Conservation (phyloP, 2,113 vertebrate genomes). For the Anhinga rufa region DNA sequence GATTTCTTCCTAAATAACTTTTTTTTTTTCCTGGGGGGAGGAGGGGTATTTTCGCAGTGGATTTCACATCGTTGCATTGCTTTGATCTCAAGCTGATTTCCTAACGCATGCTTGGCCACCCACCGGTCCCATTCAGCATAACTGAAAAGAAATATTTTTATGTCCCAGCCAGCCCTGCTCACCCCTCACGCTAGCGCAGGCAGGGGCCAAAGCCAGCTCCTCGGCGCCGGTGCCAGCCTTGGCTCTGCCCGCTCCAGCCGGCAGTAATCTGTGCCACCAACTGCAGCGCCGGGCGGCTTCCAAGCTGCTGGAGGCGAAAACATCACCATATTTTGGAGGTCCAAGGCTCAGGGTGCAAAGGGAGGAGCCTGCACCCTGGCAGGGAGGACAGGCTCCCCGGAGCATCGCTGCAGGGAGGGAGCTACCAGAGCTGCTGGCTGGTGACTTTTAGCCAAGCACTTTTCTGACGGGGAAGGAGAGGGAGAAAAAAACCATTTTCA, state of each 20-base stretch:
- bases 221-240: neutral
- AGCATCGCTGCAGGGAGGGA: neutral
- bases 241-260: neutral
- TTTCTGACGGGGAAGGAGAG: neutral
- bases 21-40: neutral
- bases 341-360: neutral
- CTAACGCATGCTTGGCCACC: neutral
- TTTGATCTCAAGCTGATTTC: constrained; percentile 28
- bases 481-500: neutral
- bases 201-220: neutral
- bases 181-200: neutral
- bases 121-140: neutral
- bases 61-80: neutral
- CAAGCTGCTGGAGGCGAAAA: neutral
- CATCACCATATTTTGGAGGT: neutral
- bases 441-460: neutral
- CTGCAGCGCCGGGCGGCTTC: neutral
- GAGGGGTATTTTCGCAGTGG: neutral
- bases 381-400: neutral
- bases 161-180: neutral
- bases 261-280: neutral
- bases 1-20: neutral
- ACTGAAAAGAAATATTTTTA: neutral
- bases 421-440: neutral
- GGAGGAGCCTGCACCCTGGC: neutral